These are phyloP conservation scores for Eupithecia pulchellata DNA, from an alignment of 2,888 invertebrate species.

Conservation along the genomic window DNA sequence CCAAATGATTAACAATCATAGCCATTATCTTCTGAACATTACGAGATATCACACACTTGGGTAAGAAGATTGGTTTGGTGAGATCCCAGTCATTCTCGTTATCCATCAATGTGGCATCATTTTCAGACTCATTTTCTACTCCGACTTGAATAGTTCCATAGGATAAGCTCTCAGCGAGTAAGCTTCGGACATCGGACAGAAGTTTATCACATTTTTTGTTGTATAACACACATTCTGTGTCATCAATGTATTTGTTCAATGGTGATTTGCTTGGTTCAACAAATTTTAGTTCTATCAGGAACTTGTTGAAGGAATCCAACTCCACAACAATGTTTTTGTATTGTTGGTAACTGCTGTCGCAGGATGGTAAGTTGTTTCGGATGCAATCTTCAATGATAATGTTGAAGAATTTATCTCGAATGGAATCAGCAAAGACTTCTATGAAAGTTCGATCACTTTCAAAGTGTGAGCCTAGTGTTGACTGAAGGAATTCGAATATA, in stretches of 20 bases:
- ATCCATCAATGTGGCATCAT: conserved; percentile 63
- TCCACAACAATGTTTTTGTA: conserved; percentile 76
- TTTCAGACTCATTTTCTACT: conserved; percentile 46
- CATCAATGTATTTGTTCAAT: conserved; percentile 73
- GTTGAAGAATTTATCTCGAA: conserved; percentile 71
- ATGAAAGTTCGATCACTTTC: conserved; percentile 72
- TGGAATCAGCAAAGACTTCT: conserved; percentile 71
- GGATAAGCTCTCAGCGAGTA: conserved; percentile 71
- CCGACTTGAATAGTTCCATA: conserved; percentile 70
- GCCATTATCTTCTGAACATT: conserved; percentile 73
- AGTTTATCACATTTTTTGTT: conserved; percentile 80
- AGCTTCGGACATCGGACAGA: conserved; percentile 66
- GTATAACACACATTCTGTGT: conserved; percentile 76
- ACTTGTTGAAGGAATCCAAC: conserved; percentile 77
- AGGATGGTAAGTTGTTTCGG: conserved; percentile 72
- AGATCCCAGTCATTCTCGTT: conserved; percentile 66
- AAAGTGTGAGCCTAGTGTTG: conserved; percentile 74
- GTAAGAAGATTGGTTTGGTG: conserved; percentile 71
- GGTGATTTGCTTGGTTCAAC: conserved; percentile 71
- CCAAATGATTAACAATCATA: conserved; percentile 73
- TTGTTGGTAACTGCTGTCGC: conserved; percentile 70
- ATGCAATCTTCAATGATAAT: conserved; percentile 80
- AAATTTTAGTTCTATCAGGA: conserved; percentile 78
- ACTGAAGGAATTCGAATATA: conserved; percentile 78
- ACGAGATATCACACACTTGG: conserved; percentile 75